Evolutionary conservation across 2,113 vertebrate genomes (phyloP).

Genomic region (Micromys minutus): DNA sequence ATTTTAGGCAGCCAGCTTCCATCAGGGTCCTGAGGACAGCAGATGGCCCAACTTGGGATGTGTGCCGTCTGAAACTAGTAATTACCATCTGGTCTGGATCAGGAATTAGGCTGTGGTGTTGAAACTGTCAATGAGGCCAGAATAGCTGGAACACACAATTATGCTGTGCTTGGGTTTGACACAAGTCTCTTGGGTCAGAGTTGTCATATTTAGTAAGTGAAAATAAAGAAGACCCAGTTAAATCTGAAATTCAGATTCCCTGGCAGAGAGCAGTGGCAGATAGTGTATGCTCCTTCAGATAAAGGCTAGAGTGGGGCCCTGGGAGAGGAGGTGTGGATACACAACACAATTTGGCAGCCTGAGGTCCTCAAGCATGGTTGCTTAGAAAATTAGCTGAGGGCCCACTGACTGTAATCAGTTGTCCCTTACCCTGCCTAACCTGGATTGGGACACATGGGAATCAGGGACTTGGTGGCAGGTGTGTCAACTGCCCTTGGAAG

Average conservation of each 20-base stretch:
- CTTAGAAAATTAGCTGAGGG: not conserved
- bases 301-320: not conserved
- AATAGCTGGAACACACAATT: not conserved
- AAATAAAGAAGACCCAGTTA: not conserved
- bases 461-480: not conserved
- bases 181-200: not conserved
- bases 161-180: not conserved
- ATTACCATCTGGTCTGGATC: not conserved
- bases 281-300: not conserved
- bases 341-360: not conserved
- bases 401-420: too few relatives aligned
- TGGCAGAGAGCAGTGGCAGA: not conserved
- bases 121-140: not conserved
- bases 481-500: not conserved
- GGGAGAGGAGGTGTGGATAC: not conserved
- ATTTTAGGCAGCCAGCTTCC: not conserved
- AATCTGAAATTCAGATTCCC: constrained; percentile 32
- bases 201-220: not conserved
- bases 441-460: not conserved
- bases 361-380: not conserved
- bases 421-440: not conserved
- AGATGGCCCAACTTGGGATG: not conserved
- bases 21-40: not conserved
- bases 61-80: not conserved
- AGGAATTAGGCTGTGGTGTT: not conserved